Evolutionary conservation across 2,113 vertebrate species (phyloP).

Genomic region (Chaenogobius annularis): DNA sequence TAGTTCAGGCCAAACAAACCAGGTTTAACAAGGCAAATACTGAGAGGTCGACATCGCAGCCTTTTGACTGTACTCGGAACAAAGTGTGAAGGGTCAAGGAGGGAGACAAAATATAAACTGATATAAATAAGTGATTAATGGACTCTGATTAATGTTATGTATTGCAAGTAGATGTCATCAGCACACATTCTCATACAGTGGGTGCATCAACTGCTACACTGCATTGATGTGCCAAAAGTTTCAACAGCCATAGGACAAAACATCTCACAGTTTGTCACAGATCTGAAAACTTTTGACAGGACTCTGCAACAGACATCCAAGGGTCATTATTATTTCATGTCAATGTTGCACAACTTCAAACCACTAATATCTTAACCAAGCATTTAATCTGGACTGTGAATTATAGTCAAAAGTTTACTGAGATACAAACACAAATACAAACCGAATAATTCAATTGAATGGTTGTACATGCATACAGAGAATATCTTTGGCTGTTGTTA

Average conservation of each 20-base stretch:
- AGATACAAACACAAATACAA: background rate
- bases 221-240: constrained; percentile 27
- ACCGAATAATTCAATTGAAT: too few species aligned
- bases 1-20: constrained; percentile 61
- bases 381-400: constrained; percentile 14
- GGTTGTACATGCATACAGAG: too few species aligned
- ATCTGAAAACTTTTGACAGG: constrained; percentile 20
- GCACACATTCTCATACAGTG: constrained; percentile 6
- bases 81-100: constrained; percentile 13
- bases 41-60: constrained; percentile 39
- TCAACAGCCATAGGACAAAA: constrained; percentile 12
- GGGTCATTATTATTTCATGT: constrained; percentile 40
- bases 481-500: too few species aligned
- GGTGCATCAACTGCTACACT: constrained; percentile 11
- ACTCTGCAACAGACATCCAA: constrained; percentile 29
- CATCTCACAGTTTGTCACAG: constrained; percentile 29
- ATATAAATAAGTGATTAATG: background rate
- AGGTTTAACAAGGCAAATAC: constrained; percentile 62
- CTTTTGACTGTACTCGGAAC: constrained; percentile 28
- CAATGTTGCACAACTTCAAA: constrained; percentile 25
- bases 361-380: background rate
- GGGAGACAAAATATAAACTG: background rate
- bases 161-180: too few species aligned
- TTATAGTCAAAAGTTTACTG: background rate
- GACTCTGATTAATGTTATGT: background rate